phyloP scores from a whole-genome alignment of 2,888 invertebrate species.

The Caenorhabditis becei region DNA sequence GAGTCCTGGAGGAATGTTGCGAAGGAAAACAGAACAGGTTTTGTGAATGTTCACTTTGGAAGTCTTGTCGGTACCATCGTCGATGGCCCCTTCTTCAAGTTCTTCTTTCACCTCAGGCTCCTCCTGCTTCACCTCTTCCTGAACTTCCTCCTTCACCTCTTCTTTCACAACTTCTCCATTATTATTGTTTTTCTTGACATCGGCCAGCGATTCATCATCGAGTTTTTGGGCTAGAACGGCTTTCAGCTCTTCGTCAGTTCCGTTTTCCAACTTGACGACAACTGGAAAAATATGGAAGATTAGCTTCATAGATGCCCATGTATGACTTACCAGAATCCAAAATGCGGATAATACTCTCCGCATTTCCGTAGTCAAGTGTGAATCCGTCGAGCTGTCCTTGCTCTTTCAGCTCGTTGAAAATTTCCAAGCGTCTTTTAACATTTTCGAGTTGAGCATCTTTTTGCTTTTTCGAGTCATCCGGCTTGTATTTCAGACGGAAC shows the following conservation, averaged over 20 bases:
- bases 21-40: slow-evolving; percentile 95
- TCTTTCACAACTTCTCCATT: slow-evolving; percentile 40
- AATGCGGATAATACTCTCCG: slow-evolving; percentile 88
- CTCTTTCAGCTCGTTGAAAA: slow-evolving; percentile 89
- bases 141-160: slow-evolving; percentile 30
- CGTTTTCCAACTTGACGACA: slow-evolving; percentile 89
- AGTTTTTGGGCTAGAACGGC: slow-evolving; percentile 82
- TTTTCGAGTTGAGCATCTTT: slow-evolving; percentile 89
- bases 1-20: slow-evolving; percentile 95
- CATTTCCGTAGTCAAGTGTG: slow-evolving; percentile 90
- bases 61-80: slow-evolving; percentile 50
- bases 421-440: slow-evolving; percentile 89
- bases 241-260: slow-evolving; percentile 88
- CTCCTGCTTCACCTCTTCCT: slow-evolving; percentile 37
- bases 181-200: slow-evolving; percentile 67
- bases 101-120: slow-evolving; percentile 48
- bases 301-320: not conserved
- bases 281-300: too few species aligned
- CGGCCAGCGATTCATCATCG: slow-evolving; percentile 74
- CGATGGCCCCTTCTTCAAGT: slow-evolving; percentile 60
- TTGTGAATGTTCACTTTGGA: slow-evolving; percentile 86
- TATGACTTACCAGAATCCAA: slow-evolving; percentile 87
- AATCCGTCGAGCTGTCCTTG: slow-evolving; percentile 88
- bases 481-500: slow-evolving; percentile 99
- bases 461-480: slow-evolving; percentile 93